Conservation (phyloP, 2,797 vertebrate genomes). For the Channallabes apus region DNA sequence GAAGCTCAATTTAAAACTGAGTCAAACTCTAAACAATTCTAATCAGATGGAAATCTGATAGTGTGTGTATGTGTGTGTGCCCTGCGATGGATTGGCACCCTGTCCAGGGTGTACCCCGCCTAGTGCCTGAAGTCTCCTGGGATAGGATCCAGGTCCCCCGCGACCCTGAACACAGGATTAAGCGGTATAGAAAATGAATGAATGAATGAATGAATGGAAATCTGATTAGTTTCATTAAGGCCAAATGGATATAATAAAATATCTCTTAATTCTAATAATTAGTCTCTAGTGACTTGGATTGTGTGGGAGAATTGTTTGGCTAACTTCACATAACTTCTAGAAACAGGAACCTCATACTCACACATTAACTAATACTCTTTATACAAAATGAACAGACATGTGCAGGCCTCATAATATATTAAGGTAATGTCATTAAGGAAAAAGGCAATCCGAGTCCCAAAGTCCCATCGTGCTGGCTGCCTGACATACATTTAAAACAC, state of each 20-base stretch:
- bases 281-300: neutral
- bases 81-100: too few species aligned
- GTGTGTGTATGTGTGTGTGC: too few species aligned
- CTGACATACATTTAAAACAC: conserved; percentile 23
- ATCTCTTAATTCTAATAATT: conserved; percentile 1
- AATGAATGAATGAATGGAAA: too few species aligned
- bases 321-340: neutral
- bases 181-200: too few species aligned
- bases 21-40: neutral
- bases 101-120: too few species aligned
- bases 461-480: neutral
- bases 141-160: too few species aligned
- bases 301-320: neutral
- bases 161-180: too few species aligned
- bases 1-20: too few species aligned
- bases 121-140: too few species aligned
- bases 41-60: neutral
- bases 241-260: neutral
- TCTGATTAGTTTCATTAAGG: neutral
- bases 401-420: conserved; percentile 52
- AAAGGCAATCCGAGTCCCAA: conserved; percentile 22
- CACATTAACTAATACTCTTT: neutral
- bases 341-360: neutral
- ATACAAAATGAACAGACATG: neutral
- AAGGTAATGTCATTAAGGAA: conserved; percentile 46